phyloP scores from a whole-genome alignment of 1,140 invertebrate genomes.

The Thaumetopoea pityocampa region DNA sequence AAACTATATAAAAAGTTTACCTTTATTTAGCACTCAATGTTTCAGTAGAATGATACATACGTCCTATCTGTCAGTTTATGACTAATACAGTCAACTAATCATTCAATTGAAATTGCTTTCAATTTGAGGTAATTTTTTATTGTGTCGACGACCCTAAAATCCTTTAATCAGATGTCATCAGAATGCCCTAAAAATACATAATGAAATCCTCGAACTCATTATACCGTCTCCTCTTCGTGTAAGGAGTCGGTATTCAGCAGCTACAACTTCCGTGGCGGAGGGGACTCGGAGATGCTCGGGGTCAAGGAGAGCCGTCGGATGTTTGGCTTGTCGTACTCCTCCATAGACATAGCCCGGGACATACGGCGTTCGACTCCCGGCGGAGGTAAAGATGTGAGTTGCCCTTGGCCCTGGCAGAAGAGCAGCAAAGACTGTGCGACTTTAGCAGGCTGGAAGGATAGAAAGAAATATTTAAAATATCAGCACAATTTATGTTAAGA shows the following conservation, averaged over 20 bases:
- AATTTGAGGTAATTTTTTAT: too few relatives aligned
- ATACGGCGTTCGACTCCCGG: slow-evolving; percentile 82
- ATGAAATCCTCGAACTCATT: too few relatives aligned
- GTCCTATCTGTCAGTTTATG: too few relatives aligned
- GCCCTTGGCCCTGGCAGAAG: slow-evolving; percentile 88
- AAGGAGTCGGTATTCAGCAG: slow-evolving; percentile 10
- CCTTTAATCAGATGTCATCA: too few relatives aligned
- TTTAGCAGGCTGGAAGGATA: slow-evolving; percentile 82
- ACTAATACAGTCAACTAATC: too few relatives aligned
- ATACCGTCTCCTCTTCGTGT: slow-evolving; percentile 14
- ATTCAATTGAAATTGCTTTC: too few relatives aligned
- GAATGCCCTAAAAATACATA: too few relatives aligned
- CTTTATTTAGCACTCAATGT: too few relatives aligned
- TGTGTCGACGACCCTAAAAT: too few relatives aligned
- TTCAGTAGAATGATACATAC: too few relatives aligned
- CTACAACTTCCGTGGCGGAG: slow-evolving; percentile 48
- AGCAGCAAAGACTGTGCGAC: slow-evolving; percentile 87
- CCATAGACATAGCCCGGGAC: slow-evolving; percentile 85
- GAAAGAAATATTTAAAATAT: slow-evolving; percentile 1
- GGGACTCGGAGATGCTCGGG: slow-evolving; percentile 56
- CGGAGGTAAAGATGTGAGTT: slow-evolving; percentile 84
- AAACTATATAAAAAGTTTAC: too few relatives aligned
- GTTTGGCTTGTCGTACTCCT: slow-evolving; percentile 88
- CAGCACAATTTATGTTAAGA: too few relatives aligned
- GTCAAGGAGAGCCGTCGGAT: slow-evolving; percentile 84